Conservation (phyloP, 2,113 vertebrate genomes). For the Silurus asotus region DNA sequence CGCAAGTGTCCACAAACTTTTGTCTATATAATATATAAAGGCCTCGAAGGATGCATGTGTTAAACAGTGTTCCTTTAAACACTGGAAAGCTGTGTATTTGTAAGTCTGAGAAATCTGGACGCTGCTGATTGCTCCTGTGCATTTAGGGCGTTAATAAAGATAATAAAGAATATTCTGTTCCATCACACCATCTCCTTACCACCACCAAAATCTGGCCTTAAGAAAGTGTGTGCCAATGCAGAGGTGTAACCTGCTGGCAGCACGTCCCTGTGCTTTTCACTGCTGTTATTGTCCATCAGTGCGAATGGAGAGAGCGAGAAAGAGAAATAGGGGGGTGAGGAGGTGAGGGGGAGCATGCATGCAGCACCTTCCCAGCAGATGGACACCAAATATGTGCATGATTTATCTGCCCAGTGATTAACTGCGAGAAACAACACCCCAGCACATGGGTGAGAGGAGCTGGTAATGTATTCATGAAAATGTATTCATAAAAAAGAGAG, state of each 20-base stretch:
- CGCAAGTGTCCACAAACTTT: no score
- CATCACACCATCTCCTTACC: constrained; percentile 36
- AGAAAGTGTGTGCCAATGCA: constrained; percentile 48
- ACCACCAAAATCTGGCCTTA: constrained; percentile 46
- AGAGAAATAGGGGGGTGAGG: constrained; percentile 19
- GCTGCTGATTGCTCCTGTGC: not conserved
- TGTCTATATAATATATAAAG: not conserved
- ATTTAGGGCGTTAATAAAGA: constrained; percentile 7
- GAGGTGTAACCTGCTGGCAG: constrained; percentile 56
- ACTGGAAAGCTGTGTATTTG: not conserved
- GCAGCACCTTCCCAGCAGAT: constrained; percentile 76
- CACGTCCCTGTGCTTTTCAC: constrained; percentile 47
- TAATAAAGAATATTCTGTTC: constrained; percentile 51
- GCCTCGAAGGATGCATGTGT: not conserved
- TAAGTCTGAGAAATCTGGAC: not conserved
- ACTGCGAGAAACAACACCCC: constrained; percentile 76
- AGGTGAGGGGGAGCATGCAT: constrained; percentile 51
- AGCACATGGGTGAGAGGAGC: constrained; percentile 67
- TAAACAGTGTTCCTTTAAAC: not conserved
- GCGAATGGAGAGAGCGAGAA: constrained; percentile 41
- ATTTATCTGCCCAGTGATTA: constrained; percentile 75
- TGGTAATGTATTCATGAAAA: constrained; percentile 77
- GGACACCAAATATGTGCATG: constrained; percentile 75
- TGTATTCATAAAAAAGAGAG: constrained; percentile 72
- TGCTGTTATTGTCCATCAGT: constrained; percentile 57